These are phyloP conservation scores for Conopomorpha cramerella DNA, from an alignment of 1,140 invertebrate genomes.

Conservation along the genomic window DNA sequence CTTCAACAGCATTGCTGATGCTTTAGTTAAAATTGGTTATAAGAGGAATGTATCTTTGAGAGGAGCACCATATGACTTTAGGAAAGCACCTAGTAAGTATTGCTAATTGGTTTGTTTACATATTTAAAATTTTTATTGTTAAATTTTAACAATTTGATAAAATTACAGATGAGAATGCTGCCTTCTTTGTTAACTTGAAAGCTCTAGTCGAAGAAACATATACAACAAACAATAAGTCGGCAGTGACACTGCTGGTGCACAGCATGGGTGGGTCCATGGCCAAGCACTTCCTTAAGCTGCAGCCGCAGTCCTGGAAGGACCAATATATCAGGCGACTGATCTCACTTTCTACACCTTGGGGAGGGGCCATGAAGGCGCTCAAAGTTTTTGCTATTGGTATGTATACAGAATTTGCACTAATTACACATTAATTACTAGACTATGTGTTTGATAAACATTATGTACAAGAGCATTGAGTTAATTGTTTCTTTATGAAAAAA, in stretches of 20 bases:
- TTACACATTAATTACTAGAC: no score
- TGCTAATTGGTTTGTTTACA: no score
- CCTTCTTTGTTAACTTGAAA: slow-evolving; percentile 83
- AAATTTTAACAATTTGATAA: no score
- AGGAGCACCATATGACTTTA: slow-evolving; percentile 97
- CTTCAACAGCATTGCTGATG: slow-evolving; percentile 84
- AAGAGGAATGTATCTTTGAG: slow-evolving; percentile 77
- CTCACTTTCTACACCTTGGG: slow-evolving; percentile 92
- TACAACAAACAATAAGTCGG: slow-evolving; percentile 72
- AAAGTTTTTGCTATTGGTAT: slow-evolving; percentile 93
- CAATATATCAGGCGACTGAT: slow-evolving; percentile 85
- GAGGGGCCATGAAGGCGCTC: slow-evolving; percentile 88
- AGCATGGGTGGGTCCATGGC: slow-evolving; percentile 95
- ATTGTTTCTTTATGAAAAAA: no score
- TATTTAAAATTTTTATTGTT: not conserved
- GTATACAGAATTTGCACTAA: no score
- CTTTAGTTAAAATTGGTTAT: slow-evolving; percentile 81
- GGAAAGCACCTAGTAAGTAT: slow-evolving; percentile 91
- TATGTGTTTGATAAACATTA: no score
- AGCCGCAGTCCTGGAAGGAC: slow-evolving; percentile 86
- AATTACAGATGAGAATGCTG: slow-evolving; percentile 85
- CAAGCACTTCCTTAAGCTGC: slow-evolving; percentile 83
- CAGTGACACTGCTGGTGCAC: slow-evolving; percentile 86
- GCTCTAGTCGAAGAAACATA: slow-evolving; percentile 87
- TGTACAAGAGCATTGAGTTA: no score